These are phyloP conservation scores for Drosophila kohkoa DNA, from an alignment of 1,140 invertebrate species.

Conservation along the genomic window DNA sequence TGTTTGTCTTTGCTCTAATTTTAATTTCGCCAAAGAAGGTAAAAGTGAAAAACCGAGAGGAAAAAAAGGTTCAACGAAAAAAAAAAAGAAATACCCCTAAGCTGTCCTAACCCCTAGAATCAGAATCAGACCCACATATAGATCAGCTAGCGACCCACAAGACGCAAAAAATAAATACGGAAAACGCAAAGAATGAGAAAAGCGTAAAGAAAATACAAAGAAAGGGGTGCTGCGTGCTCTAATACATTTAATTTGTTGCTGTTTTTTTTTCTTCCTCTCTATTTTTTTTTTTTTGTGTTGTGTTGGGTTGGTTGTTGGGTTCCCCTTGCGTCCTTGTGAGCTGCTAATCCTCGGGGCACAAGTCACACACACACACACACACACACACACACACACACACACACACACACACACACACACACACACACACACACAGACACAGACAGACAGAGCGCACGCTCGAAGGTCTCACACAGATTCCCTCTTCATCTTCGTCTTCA, in stretches of 20 bases:
- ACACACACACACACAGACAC: too few species aligned
- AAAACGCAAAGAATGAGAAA: not conserved
- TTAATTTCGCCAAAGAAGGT: constrained; percentile 64
- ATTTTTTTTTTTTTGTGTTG: too few species aligned
- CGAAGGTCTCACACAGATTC: not conserved
- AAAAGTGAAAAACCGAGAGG: constrained; percentile 4
- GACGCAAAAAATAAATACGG: not conserved
- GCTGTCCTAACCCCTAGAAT: constrained; percentile 47
- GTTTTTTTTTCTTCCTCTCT: constrained; percentile 37
- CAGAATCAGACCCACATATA: constrained; percentile 26
- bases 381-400: too few species aligned
- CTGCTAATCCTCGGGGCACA: constrained; percentile 69
- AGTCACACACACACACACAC: constrained; percentile 40
- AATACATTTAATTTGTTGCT: constrained; percentile 83
- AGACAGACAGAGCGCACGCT: not conserved
- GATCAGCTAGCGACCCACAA: constrained; percentile 49
- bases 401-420: constrained; percentile 8
- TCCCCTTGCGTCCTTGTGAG: constrained; percentile 22
- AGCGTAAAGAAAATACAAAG: not conserved
- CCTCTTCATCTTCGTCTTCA: not conserved
- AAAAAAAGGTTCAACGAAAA: constrained; percentile 5
- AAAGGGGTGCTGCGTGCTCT: constrained; percentile 66
- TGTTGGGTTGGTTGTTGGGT: too few species aligned
- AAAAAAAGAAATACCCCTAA: constrained; percentile 24
- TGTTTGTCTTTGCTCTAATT: constrained; percentile 79